A percentile compares a stretch with the other conserved stretches of the same genome.
These are phyloP conservation scores for Deroptyus accipitrinus DNA, from an alignment of 2,113 vertebrate species.

Conservation along the genomic window DNA sequence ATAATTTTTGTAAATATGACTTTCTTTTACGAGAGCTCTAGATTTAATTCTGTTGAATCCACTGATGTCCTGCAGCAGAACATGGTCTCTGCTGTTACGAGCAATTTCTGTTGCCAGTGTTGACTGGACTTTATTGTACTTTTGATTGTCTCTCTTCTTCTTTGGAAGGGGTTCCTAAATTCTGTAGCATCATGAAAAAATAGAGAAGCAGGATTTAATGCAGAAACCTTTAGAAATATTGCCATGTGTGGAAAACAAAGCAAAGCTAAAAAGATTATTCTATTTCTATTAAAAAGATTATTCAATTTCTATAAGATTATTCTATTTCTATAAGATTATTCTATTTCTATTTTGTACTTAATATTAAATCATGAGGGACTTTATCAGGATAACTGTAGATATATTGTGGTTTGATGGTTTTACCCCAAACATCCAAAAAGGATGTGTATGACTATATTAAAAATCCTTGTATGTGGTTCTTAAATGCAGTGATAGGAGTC, in stretches of 20 bases:
- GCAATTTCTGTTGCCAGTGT: neutral
- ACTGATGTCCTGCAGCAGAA: neutral
- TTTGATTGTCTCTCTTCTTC: neutral
- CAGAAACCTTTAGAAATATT: neutral
- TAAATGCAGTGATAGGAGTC: neutral
- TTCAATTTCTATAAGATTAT: neutral
- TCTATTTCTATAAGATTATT: neutral
- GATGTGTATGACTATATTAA: neutral
- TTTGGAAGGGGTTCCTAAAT: neutral
- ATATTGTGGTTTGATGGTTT: neutral
- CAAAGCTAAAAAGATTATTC: neutral
- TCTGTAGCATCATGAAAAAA: neutral
- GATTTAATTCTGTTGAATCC: neutral
- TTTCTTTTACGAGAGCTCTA: neutral
- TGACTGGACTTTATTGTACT: neutral
- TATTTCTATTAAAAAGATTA: neutral
- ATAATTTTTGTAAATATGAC: neutral
- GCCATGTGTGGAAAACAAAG: neutral
- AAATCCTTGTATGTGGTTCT: neutral
- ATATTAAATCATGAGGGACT: neutral
- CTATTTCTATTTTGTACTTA: neutral
- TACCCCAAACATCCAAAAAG: neutral
- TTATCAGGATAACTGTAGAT: neutral
- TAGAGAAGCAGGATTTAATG: neutral
- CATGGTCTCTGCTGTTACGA: neutral